Evolutionary conservation across 2,113 vertebrate species (phyloP).

Genomic region (Thomomys bottae): DNA sequence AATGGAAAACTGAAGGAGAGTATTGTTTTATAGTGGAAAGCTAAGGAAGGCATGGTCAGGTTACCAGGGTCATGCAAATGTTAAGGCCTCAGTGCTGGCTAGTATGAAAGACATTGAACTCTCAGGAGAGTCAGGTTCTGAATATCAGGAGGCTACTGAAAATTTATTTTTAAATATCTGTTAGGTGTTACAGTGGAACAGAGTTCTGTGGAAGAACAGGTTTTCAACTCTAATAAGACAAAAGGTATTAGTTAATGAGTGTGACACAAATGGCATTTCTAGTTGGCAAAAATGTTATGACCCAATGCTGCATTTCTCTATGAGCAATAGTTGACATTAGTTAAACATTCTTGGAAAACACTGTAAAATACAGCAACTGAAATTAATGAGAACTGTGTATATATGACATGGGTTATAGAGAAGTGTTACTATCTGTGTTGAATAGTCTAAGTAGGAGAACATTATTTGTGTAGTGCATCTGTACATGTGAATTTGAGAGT

Average conservation of each 20-base stretch:
- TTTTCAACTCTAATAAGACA: not conserved
- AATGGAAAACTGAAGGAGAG: not conserved
- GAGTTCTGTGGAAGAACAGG: not conserved
- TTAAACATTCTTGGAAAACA: not conserved
- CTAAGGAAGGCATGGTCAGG: not conserved
- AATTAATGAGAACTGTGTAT: not conserved
- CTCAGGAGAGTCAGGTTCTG: not conserved
- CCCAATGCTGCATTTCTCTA: not conserved
- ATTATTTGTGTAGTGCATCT: not conserved
- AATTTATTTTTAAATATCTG: not conserved
- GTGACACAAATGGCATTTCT: not conserved
- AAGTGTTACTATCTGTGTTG: not conserved
- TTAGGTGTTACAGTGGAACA: not conserved
- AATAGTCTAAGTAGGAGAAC: not conserved
- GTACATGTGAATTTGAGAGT: not conserved
- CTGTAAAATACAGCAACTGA: not conserved
- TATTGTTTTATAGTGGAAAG: not conserved
- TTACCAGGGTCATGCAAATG: not conserved
- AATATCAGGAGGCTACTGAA: not conserved
- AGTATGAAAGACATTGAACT: not conserved
- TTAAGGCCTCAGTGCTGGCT: not conserved
- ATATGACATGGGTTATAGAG: not conserved
- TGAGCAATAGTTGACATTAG: not conserved
- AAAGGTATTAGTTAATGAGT: not conserved
- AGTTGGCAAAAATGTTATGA: not conserved